Conservation (phyloP, 2,113 vertebrate genomes). For the Xiphorhynchus elegans region DNA sequence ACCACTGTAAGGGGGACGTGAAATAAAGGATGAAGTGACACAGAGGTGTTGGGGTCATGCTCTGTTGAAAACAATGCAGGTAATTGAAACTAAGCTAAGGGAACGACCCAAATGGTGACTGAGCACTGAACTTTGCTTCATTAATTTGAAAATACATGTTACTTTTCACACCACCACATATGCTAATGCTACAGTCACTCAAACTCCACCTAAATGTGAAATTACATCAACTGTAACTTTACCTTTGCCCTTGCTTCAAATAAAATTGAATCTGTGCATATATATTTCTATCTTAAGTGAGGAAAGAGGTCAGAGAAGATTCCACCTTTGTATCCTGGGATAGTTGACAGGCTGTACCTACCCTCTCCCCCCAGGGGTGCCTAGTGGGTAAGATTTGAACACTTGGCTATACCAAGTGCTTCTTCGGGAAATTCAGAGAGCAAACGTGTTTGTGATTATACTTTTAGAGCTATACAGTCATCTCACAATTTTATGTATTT, state of each 20-base stretch:
- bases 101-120: not conserved
- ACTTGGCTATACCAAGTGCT: not conserved
- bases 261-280: not conserved
- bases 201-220: not conserved
- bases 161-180: not conserved
- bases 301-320: not conserved
- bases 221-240: not conserved
- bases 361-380: no score
- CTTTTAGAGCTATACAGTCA: not conserved
- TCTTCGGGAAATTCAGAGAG: not conserved
- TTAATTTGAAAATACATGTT: not conserved
- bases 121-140: not conserved
- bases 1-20: no score
- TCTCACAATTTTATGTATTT: not conserved
- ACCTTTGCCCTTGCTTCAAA: not conserved
- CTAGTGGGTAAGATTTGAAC: not conserved
- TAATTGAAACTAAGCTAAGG: not conserved
- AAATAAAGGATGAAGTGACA: not conserved
- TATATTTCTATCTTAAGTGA: not conserved
- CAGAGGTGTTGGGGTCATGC: not conserved
- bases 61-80: not conserved
- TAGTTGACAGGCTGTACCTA: not conserved
- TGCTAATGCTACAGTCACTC: not conserved
- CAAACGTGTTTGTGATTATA: not conserved
- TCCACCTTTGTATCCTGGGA: no score